phyloP scores from a whole-genome alignment of 2,113 vertebrate genomes.

The Panthera tigris region DNA sequence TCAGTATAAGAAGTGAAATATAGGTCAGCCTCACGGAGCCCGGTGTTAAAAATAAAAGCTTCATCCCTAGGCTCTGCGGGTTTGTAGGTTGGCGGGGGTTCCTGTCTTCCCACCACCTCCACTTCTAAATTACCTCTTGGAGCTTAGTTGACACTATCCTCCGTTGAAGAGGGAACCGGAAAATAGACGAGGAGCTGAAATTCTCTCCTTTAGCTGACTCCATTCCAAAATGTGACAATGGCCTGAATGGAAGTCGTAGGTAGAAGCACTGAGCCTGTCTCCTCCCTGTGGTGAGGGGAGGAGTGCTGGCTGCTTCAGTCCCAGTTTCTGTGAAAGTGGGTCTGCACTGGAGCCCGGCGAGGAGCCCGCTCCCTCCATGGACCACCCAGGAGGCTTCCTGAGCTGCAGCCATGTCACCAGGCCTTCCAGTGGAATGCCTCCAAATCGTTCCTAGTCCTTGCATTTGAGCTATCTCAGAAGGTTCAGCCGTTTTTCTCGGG shows the following conservation, averaged over 20 bases:
- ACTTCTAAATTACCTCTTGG: background rate
- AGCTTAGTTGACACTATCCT: background rate
- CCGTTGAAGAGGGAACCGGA: background rate
- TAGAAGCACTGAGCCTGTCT: background rate
- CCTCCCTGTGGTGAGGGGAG: background rate
- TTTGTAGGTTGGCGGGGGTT: background rate
- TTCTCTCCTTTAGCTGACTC: background rate
- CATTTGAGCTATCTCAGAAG: background rate
- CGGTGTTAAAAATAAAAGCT: constrained; percentile 44
- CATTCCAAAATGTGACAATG: background rate
- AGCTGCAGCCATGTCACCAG: background rate
- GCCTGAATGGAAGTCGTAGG: no score
- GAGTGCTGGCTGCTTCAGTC: background rate
- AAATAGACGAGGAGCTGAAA: background rate
- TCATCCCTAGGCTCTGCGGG: background rate
- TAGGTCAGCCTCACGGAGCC: constrained; percentile 35
- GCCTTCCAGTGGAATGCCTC: background rate
- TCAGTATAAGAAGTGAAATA: background rate
- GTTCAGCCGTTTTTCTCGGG: background rate
- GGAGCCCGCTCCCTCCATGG: background rate
- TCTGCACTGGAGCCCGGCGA: background rate
- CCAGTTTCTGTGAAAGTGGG: background rate
- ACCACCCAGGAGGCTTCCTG: rapidly evolving
- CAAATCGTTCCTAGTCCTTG: background rate
- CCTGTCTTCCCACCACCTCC: background rate